phyloP scores from a whole-genome alignment of 2,113 vertebrate genomes.

The Glaucidium brasilianum region DNA sequence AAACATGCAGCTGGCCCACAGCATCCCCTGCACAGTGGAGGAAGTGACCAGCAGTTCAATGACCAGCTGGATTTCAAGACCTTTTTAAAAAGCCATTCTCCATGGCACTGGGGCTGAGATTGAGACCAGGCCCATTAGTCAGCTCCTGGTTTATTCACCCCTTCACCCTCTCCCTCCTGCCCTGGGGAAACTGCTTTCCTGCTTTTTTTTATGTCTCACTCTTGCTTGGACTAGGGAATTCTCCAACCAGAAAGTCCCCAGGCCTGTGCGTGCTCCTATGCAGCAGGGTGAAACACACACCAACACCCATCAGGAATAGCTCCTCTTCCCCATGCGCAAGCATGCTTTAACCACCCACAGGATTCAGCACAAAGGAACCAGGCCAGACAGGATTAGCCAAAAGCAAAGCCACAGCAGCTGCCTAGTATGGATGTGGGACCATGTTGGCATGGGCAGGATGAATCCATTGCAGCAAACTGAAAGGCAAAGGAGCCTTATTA shows the following conservation, averaged over 20 bases:
- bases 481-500: neutral
- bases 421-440: neutral
- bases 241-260: neutral
- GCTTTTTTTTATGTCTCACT: neutral
- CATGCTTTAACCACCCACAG: neutral
- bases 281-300: neutral
- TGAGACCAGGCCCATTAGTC: neutral
- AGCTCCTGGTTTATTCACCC: neutral
- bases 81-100: neutral
- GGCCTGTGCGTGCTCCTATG: neutral
- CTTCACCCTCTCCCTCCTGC: neutral
- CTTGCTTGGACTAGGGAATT: neutral
- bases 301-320: neutral
- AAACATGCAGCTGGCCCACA: neutral
- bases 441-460: rapidly evolving
- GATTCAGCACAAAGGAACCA: neutral
- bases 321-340: neutral
- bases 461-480: neutral
- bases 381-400: neutral
- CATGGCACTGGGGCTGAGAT: neutral
- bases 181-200: neutral
- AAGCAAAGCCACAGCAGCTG: neutral
- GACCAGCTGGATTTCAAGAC: neutral
- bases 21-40: neutral
- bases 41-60: neutral